Base-by-base conservation (phyloP, 2,888 invertebrate species). In the Dolomedes plantarius region DNA sequence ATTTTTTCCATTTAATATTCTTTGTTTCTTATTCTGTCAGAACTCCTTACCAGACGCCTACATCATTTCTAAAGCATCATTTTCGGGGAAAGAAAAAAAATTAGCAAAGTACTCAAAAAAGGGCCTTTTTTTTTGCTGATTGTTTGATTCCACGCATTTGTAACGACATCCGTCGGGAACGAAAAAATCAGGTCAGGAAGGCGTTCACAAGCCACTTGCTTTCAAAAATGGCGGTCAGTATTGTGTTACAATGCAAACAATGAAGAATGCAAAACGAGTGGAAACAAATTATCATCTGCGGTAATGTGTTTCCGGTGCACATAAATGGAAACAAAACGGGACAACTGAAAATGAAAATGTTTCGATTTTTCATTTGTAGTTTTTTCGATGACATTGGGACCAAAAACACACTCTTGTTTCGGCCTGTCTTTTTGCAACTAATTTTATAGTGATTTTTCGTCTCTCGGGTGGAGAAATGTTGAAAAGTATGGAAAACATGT, bases 111-210 rank as follows among this genome's bases (percentile, higher is more conserved):
- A n/a, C n/a, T n/a, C n/a, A n/a, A 56, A 56, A 56, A 23, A 56
- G 6, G 23, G n/a, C n/a, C n/a, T n/a, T n/a, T n/a, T n/a, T 56
- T 19, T 3, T 3, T 56, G 16, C 16, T 46, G 56, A 56, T 23
- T 56, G 56, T 56, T 56, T 11, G n/a, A 56, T 56, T 56, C 56
- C 56, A 56, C 56, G 56, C 56, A 23, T 23, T 56, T 56, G 19
- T 56, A 56, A 56, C 56, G 56, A 56, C 56, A 23, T 56, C 56
- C 56, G 56, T 23, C 16, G 56, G 19, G 23, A 6, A 1, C 19
- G 23, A 56, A 56, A 23, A 16, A 56, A 56, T 2, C 56, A 23
- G 56, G 56, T 56, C 56, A 56, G 56, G 56, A 56, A 56, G 56
- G 56, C 56, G 56, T 56, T 23, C 11, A 23, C 23, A 56, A 46